A percentile compares a stretch with the other conserved stretches of the same genome.
Conservation (phyloP, 2,797 vertebrate genomes). For the Anabacerthia variegaticeps region DNA sequence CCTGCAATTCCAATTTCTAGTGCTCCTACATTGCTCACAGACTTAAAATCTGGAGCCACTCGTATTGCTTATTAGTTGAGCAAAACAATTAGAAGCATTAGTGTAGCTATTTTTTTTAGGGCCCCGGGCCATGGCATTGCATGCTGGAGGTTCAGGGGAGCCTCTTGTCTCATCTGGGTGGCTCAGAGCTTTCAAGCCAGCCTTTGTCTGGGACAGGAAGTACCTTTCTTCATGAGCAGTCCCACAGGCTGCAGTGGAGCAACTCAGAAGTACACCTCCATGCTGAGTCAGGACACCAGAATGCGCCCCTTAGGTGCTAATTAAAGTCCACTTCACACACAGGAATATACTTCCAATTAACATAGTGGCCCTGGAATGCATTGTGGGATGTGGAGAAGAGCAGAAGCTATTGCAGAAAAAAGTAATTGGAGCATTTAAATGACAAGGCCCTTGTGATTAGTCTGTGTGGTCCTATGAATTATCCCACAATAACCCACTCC, state of each 20-base stretch:
- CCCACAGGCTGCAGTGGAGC: background rate
- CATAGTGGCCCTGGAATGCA: background rate
- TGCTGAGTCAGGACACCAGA: background rate
- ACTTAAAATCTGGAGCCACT: constrained; percentile 17
- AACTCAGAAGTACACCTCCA: background rate
- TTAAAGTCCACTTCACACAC: constrained; percentile 29
- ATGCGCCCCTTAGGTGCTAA: constrained; percentile 12
- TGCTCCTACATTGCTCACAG: constrained; percentile 31
- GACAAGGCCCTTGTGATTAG: constrained; percentile 1
- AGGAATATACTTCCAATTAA: constrained; percentile 49
- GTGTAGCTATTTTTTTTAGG: background rate
- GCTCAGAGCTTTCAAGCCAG: background rate
- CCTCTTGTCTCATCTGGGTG: background rate
- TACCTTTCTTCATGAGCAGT: background rate
- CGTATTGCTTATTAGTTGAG: background rate
- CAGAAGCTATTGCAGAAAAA: constrained; percentile 19
- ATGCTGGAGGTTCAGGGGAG: background rate
- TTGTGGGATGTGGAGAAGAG: constrained; percentile 12
- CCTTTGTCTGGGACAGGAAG: background rate
- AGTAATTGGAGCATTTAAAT: background rate
- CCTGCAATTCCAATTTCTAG: background rate
- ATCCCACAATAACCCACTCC: background rate
- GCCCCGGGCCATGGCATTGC: background rate
- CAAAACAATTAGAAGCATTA: constrained; percentile 1
- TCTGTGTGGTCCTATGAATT: background rate